Evolutionary conservation across 2,113 vertebrate species (phyloP).

Genomic region (Syrrhaptes paradoxus): DNA sequence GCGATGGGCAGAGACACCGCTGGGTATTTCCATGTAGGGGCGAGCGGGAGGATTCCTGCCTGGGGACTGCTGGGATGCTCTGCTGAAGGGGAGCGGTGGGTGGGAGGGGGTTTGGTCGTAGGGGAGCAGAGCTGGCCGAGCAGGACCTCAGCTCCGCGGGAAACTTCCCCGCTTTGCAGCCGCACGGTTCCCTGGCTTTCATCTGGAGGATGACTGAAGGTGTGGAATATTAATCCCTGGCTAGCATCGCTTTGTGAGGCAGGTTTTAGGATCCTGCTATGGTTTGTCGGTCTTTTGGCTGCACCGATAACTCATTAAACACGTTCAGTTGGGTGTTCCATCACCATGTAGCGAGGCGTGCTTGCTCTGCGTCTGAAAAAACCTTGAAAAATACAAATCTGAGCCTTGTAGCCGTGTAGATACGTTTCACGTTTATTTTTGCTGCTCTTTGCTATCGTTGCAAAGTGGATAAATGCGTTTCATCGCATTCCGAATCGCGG

Average conservation of each 20-base stretch:
- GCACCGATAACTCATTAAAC: not conserved
- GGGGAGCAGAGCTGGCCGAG: not conserved
- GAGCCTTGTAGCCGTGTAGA: not conserved
- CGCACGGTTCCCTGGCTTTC: not conserved
- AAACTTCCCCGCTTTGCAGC: no score
- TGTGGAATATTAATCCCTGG: not conserved
- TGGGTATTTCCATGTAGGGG: not conserved
- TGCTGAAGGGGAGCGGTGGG: not conserved
- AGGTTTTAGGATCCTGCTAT: not conserved
- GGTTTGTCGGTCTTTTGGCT: not conserved
- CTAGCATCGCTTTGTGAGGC: not conserved
- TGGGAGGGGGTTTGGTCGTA: not conserved
- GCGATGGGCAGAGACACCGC: not conserved
- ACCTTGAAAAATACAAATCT: slow-evolving; percentile 4
- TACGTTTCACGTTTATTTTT: not conserved
- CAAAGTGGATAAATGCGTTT: slow-evolving; percentile 47
- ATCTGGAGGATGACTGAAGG: not conserved
- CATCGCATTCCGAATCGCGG: not conserved
- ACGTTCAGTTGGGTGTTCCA: not conserved
- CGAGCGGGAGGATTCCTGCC: not conserved
- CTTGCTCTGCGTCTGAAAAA: not conserved
- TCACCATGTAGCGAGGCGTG: fast-evolving
- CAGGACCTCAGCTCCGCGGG: no score
- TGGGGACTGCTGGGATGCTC: not conserved
- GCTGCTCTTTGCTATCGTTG: slow-evolving; percentile 22